These are phyloP conservation scores for Antheraea yamamai DNA, from an alignment of 2,888 invertebrate genomes.

Conservation along the genomic window DNA sequence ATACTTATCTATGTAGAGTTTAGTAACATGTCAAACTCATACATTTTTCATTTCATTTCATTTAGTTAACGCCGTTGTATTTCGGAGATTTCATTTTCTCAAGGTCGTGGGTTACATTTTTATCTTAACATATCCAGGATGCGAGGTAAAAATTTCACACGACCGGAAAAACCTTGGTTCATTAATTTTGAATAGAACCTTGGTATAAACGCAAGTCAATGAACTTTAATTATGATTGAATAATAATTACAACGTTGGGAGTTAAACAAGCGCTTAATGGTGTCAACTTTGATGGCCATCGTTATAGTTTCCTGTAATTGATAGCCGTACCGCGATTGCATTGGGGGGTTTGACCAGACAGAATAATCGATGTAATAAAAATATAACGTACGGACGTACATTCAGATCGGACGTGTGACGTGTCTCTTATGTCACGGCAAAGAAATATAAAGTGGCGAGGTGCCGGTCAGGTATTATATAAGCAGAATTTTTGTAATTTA, in stretches of 20 bases:
- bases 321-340: slow-evolving; percentile 22
- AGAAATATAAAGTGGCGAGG: neutral
- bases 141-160: neutral
- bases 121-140: neutral
- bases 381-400: neutral
- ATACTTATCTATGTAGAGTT: neutral
- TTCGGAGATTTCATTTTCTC: neutral
- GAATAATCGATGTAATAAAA: neutral
- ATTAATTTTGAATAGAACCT: neutral
- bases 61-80: neutral
- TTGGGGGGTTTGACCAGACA: neutral
- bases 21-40: neutral
- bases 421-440: neutral
- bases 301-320: slow-evolving; percentile 31
- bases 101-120: neutral
- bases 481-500: no score
- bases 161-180: neutral
- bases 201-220: slow-evolving; percentile 7
- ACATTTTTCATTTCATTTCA: no score
- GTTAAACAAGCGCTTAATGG: slow-evolving; percentile 27
- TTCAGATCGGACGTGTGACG: neutral
- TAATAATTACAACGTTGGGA: neutral
- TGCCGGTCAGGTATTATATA: no score
- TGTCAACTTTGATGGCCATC: slow-evolving; percentile 26
- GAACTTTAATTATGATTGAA: slow-evolving; percentile 7